Evolutionary conservation across 2,888 invertebrate genomes (phyloP).

Genomic region (Drosophila demipolita): DNA sequence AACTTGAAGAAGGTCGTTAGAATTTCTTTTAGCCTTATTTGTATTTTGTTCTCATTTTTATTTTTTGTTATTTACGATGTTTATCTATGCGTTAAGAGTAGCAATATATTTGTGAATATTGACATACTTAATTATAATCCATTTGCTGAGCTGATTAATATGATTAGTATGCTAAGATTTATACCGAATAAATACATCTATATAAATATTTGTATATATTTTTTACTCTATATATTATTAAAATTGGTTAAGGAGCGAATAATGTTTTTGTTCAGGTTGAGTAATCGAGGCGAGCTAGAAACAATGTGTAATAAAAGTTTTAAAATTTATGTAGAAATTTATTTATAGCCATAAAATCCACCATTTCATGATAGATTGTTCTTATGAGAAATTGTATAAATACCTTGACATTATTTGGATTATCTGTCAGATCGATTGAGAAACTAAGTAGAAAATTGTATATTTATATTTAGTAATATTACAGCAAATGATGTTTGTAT

Average conservation of each 20-base stretch:
- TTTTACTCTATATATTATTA: background rate
- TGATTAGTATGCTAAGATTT: background rate
- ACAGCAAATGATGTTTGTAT: background rate
- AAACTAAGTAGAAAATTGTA: background rate
- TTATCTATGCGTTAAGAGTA: background rate
- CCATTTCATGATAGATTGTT: background rate
- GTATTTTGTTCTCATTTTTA: constrained; percentile 5
- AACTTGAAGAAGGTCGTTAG: constrained; percentile 33
- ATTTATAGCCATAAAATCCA: background rate
- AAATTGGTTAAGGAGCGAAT: too few species aligned
- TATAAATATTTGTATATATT: background rate
- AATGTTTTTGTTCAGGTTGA: background rate
- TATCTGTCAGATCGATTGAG: background rate
- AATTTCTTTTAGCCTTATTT: background rate
- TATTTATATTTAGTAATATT: background rate
- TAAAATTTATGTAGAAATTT: background rate
- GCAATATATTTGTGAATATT: background rate
- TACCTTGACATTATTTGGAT: background rate
- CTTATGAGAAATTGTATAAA: background rate
- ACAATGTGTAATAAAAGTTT: background rate
- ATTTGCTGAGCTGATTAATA: background rate
- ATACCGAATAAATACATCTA: background rate
- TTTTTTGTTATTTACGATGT: background rate
- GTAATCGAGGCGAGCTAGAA: background rate
- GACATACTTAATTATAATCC: background rate